Evolutionary conservation across 2,797 vertebrate genomes (phyloP).

Genomic region (Lepilemur ruficaudatus): DNA sequence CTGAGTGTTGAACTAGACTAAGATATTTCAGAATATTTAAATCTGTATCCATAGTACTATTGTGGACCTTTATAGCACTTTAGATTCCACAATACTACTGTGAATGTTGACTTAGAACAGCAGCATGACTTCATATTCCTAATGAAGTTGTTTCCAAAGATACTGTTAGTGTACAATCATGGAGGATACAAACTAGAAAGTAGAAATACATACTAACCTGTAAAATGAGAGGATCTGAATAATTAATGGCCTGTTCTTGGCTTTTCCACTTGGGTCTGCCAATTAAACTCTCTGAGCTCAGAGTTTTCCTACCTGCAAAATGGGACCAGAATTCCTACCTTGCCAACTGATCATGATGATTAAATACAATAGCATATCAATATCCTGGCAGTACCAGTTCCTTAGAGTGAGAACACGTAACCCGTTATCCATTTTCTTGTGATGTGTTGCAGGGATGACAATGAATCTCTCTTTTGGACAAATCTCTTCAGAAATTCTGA

Average conservation of each 20-base stretch:
- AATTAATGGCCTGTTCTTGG: not conserved
- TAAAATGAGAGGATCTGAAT: conserved; percentile 40
- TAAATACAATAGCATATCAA: conserved; percentile 35
- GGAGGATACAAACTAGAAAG: conserved; percentile 34
- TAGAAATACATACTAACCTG: conserved; percentile 31
- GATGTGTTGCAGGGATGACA: not conserved
- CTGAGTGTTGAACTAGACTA: not conserved
- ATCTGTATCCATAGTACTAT: not conserved
- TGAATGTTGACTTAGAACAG: conserved; percentile 30
- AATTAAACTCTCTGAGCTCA: conserved; percentile 38
- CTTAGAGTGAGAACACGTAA: conserved; percentile 24
- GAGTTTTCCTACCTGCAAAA: conserved; percentile 35
- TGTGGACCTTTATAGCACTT: not conserved
- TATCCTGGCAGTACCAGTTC: conserved; percentile 25
- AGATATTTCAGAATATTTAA: conserved; percentile 50
- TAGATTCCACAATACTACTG: not conserved
- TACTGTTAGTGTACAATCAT: not conserved
- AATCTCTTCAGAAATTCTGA: conserved; percentile 41
- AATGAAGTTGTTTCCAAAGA: conserved; percentile 24
- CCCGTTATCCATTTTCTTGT: not conserved
- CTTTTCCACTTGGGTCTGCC: conserved; percentile 15
- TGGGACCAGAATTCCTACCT: not conserved
- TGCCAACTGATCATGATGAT: conserved; percentile 5
- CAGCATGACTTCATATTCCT: conserved; percentile 29
- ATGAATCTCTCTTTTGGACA: conserved; percentile 5